A percentile compares a stretch with the other conserved stretches of the same genome.
phyloP scores from a whole-genome alignment of 1,140 invertebrate genomes.

The Drosophila tsacasi region DNA sequence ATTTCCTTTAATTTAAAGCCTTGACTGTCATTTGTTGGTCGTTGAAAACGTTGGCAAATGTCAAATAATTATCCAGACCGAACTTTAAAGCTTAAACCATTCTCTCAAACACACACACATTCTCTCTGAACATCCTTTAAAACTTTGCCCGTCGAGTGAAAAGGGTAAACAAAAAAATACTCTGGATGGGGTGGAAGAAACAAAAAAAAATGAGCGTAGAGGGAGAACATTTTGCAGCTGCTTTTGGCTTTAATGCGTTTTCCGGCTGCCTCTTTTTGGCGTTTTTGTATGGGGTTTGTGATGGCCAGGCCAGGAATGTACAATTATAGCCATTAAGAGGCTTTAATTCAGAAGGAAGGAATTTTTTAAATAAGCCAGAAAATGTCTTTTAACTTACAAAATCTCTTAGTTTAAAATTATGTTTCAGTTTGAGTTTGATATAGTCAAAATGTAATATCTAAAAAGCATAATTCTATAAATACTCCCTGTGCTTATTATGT shows the following conservation, averaged over 20 bases:
- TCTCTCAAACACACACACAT: slow-evolving; percentile 14
- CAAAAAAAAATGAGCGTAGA: neutral
- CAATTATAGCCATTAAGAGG: slow-evolving; percentile 17
- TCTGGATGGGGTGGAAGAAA: neutral
- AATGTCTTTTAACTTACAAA: neutral
- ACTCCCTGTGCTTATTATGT: no score
- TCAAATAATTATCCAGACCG: slow-evolving; percentile 58
- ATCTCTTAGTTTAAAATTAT: neutral
- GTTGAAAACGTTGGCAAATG: slow-evolving; percentile 20
- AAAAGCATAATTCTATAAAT: neutral
- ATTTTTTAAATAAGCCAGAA: slow-evolving; percentile 6
- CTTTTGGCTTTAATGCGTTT: slow-evolving; percentile 52
- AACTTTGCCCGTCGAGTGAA: slow-evolving; percentile 42
- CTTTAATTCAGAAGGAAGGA: neutral
- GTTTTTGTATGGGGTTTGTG: slow-evolving; percentile 6
- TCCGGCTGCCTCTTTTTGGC: neutral
- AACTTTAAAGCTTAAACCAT: slow-evolving; percentile 58
- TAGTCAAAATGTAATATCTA: neutral
- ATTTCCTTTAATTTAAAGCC: slow-evolving; percentile 31
- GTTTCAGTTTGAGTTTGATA: neutral
- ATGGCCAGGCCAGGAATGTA: slow-evolving; percentile 8
- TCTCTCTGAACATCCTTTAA: slow-evolving; percentile 24
- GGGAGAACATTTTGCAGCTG: slow-evolving; percentile 34
- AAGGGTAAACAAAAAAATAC: slow-evolving; percentile 43
- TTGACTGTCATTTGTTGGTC: slow-evolving; percentile 35